Base-by-base conservation (phyloP, 2,888 invertebrate genomes). In the Oxyteleia sp. region DNA sequence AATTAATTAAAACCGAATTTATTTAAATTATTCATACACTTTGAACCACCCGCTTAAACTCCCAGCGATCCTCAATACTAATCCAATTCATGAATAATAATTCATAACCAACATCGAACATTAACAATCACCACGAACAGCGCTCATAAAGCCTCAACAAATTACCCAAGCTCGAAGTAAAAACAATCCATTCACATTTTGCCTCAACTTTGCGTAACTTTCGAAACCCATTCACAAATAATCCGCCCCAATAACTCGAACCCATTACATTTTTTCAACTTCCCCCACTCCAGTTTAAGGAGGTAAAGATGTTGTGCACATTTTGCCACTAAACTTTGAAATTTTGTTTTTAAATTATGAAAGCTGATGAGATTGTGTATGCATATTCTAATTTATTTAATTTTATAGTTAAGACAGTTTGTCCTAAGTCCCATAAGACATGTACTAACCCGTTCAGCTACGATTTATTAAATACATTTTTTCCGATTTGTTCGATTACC, bases 71-170 rank as follows among this genome's bases (percentile, higher is more conserved):
- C 38, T 38, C 38, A n/a, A 38, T 38, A 38, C n/a, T 38, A 38
- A 38, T 38, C 38, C 38, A 38, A n/a, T 38, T 38, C 38, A 38
- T 38, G 38, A 38, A 38, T 38, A 38, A 38, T 38, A 38, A 38
- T 38, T 38, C n/a, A 38, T 38, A 38, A 11, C n/a, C 11, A 38
- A 38, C 38, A 38, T 11, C n/a, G 38, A 38, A 38, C n/a, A 38
- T 38, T 38, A 38, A 38, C 38, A 38, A 38, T 38, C n/a, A n/a
- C n/a, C 38, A 4, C 11, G n/a, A 38, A 38, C 38, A 38, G 38
- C n/a, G 38, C n/a, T 11, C 11, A 38, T 38, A n/a, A 38, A 38
- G 38, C 38, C n/a, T n/a, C 38, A 38, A 38, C 38, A 38, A 38
- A 38, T 38, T 38, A 38, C 38, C n/a, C 38, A 38, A 38, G 4